Base-by-base conservation (phyloP, 2,797 vertebrate species). In the Aldrovandia affinis region DNA sequence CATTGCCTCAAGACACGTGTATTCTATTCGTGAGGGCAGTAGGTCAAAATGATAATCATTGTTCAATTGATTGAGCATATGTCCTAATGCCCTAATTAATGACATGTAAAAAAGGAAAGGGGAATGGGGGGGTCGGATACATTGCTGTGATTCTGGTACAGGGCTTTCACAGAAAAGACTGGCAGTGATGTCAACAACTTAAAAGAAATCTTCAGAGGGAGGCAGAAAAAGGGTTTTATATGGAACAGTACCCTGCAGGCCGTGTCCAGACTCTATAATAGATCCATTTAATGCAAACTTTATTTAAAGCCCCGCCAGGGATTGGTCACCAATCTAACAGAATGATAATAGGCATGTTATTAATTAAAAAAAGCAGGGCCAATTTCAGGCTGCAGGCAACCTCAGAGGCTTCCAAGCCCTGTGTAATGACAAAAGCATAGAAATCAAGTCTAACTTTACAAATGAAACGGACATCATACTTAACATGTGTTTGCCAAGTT, bases 201-300 rank as follows among this genome's bases (percentile, higher is more conserved):
- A 59, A 81, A 82, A 68, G 25, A 82, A 82, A 50, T 82, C 22
- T 82, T 65, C 25, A 30, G 57, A 82, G 22, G 28, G 42, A 81
- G 59, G 4, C 0, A 28, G 14, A 82, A 57, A 57, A 81, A 81
- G 36, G 54, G 18, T 61, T 81, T 42, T 10, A 50, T 28, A 44
- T 65, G 42, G 30, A 47, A 20, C 25, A 82, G 42, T 79, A 42
- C n/a, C 81, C 81, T 82, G 42, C 61, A 59, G 81, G 42, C 42
- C 9, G 9, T 28, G 59, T 30, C 15, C 10, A 65, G 61, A 25
- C 25, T 82, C 42, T 68, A 22, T 68, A 50, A 68, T 65, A 68
- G 81, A 82, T 82, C 61, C 14, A 82, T 65, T 82, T 50, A 82
- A 82, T 82, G 59, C 57, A 82, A 39, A 82, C 42, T 50, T 50